Evolutionary conservation across 2,797 vertebrate species (phyloP).

Genomic region (Acanthis flammea): DNA sequence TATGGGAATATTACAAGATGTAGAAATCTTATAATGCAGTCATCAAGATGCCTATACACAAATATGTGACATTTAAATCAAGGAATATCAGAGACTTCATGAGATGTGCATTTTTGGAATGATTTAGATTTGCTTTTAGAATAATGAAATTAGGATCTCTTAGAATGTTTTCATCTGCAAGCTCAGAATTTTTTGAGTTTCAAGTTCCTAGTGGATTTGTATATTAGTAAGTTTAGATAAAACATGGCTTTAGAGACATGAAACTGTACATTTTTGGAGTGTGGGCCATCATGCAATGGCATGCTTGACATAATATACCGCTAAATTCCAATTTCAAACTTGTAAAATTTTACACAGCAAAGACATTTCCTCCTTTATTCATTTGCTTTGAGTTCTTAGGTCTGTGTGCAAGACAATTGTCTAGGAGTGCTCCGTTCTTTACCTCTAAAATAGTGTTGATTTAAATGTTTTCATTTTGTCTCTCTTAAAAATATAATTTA

Average conservation of each 20-base stretch:
- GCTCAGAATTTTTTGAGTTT: neutral
- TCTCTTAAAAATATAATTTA: neutral
- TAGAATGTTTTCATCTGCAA: neutral
- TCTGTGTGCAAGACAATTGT: neutral
- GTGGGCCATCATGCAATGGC: neutral
- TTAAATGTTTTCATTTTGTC: neutral
- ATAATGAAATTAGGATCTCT: neutral
- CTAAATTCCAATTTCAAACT: neutral
- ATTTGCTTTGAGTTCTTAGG: neutral
- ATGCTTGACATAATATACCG: neutral
- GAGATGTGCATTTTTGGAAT: neutral
- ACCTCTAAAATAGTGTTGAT: neutral
- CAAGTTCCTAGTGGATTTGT: neutral
- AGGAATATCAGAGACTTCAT: neutral
- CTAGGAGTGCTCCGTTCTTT: neutral
- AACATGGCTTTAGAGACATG: neutral
- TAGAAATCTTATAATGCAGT: neutral
- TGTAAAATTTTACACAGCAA: neutral
- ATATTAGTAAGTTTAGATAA: neutral
- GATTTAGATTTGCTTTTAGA: neutral
- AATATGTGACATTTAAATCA: rapidly evolving
- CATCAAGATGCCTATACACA: neutral
- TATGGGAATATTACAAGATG: neutral
- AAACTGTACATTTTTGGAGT: neutral
- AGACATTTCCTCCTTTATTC: neutral